These are phyloP conservation scores for Noctua janthina DNA, from an alignment of 2,888 invertebrate genomes.

Conservation along the genomic window DNA sequence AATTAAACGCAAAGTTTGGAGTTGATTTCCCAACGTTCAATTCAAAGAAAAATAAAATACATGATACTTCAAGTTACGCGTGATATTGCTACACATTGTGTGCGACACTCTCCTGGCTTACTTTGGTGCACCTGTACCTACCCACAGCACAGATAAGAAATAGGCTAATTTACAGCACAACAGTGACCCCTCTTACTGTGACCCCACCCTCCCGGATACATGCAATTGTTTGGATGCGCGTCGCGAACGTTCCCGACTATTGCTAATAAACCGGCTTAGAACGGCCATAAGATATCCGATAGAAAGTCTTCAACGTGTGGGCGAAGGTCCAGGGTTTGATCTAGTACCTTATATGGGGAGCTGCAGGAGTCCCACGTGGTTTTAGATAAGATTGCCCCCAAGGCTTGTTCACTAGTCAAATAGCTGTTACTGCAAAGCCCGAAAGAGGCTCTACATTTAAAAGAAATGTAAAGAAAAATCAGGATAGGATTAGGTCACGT, in stretches of 20 bases:
- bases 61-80: background rate
- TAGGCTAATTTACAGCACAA: background rate
- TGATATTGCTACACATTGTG: background rate
- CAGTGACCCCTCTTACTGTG: slow-evolving; percentile 23
- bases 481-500: background rate
- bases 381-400: slow-evolving; percentile 1
- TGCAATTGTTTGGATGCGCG: slow-evolving; percentile 58
- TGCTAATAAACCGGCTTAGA: slow-evolving; percentile 11
- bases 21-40: background rate
- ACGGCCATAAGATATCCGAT: slow-evolving; percentile 8
- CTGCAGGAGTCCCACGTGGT: background rate
- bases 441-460: no score
- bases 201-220: slow-evolving; percentile 56
- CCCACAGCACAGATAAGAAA: background rate
- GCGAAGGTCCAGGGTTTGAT: background rate
- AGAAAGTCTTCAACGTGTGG: background rate
- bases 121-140: background rate
- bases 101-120: background rate
- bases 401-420: background rate
- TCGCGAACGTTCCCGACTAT: slow-evolving; percentile 40
- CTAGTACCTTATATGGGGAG: background rate
- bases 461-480: background rate
- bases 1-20: background rate
- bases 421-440: background rate
- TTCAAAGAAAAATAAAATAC: background rate